phyloP scores from a whole-genome alignment of 2,113 vertebrate species.

The Oreochromis niloticus region DNA sequence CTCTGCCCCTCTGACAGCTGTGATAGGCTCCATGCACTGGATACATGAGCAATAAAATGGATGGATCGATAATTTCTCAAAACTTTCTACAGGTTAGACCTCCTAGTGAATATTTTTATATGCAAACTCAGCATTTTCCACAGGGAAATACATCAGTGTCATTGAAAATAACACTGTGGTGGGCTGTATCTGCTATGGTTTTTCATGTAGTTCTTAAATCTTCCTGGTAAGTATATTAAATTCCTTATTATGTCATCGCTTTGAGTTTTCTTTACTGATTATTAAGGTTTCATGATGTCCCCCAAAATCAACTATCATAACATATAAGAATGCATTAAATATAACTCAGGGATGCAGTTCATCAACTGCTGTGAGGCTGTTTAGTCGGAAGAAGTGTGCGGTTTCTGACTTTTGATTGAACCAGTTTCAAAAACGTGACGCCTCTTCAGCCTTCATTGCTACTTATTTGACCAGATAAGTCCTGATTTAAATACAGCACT shows the following conservation, averaged over 20 bases:
- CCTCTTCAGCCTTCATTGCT: neutral
- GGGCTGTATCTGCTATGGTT: neutral
- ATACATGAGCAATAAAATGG: no score
- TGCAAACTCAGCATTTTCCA: neutral
- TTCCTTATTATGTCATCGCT: neutral
- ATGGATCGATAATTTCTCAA: neutral
- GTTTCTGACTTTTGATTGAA: neutral
- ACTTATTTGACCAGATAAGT: neutral
- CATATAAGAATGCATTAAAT: neutral
- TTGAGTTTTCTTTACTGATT: neutral
- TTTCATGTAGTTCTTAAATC: neutral
- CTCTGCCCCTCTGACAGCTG: no score
- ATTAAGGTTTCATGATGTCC: neutral
- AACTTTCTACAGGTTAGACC: neutral
- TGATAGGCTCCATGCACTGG: no score
- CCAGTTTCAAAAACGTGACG: neutral
- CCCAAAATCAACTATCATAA: neutral
- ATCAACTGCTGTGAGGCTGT: neutral
- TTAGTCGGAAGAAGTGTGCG: neutral
- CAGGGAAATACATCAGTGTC: neutral
- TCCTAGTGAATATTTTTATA: neutral
- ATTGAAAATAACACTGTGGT: neutral
- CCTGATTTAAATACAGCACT: neutral
- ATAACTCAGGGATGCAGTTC: neutral
- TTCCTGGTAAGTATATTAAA: neutral